phyloP scores from a whole-genome alignment of 2,113 vertebrate genomes.

The Pseudorasbora parva region DNA sequence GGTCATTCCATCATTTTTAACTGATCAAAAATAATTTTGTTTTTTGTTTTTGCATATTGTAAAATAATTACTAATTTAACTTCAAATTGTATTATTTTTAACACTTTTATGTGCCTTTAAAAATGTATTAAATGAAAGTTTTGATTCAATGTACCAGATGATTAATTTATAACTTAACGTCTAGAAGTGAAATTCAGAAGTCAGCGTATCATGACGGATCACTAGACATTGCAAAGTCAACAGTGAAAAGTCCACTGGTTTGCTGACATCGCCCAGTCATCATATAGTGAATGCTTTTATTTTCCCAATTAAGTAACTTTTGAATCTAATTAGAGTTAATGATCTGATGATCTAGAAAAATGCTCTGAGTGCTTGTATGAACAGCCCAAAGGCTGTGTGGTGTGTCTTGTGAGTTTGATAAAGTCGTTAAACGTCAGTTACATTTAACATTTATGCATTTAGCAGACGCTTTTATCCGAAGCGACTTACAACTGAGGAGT shows the following conservation, averaged over 20 bases:
- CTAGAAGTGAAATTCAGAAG: conserved; percentile 34
- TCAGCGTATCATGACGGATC: conserved; percentile 17
- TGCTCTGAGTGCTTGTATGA: neutral
- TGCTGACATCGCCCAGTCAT: neutral
- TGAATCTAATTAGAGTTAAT: neutral
- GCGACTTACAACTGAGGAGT: no score
- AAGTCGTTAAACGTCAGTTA: conserved; percentile 44
- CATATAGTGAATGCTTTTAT: neutral
- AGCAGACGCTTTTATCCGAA: no score
- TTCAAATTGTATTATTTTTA: neutral
- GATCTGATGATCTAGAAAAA: neutral
- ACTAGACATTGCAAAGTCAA: conserved; percentile 31
- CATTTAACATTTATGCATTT: no score
- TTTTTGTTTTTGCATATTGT: neutral
- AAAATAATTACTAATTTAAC: neutral
- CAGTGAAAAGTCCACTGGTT: conserved; percentile 35
- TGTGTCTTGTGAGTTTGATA: conserved; percentile 49
- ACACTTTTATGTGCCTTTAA: neutral
- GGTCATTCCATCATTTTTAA: neutral
- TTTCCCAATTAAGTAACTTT: neutral
- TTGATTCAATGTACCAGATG: neutral
- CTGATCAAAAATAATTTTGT: neutral
- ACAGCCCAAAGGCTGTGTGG: neutral
- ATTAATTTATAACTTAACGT: neutral
- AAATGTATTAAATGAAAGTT: neutral